phyloP scores from a whole-genome alignment of 2,113 vertebrate species.

The Xenopus laevis region DNA sequence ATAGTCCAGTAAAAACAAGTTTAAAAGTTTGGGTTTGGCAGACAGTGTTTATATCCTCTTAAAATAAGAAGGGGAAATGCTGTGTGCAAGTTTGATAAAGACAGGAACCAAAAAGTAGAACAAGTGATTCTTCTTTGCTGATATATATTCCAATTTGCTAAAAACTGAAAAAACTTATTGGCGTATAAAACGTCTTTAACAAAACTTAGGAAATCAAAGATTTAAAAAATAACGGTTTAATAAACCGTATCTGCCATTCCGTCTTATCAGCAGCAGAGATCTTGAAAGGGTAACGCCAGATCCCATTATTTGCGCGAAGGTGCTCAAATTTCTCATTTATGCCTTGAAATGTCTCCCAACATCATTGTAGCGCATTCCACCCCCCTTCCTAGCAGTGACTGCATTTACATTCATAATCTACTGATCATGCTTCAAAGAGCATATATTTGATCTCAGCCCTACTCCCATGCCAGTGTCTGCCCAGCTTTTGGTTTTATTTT shows the following conservation, averaged over 20 bases:
- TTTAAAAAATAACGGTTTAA: too few relatives aligned
- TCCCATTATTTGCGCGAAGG: slow-evolving; percentile 11
- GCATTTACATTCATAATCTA: slow-evolving; percentile 5
- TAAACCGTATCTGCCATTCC: neutral
- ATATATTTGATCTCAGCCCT: neutral
- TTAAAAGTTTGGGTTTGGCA: too few relatives aligned
- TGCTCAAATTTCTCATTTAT: slow-evolving; percentile 15
- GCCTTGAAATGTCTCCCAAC: neutral
- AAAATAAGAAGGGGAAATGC: too few relatives aligned
- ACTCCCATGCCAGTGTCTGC: neutral
- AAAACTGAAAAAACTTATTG: neutral
- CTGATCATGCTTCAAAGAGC: slow-evolving; percentile 5
- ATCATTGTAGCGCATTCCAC: slow-evolving; percentile 1
- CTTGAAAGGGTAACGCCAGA: slow-evolving; percentile 4
- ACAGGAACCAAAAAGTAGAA: too few relatives aligned
- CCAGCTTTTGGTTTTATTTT: neutral
- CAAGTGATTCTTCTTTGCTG: too few relatives aligned
- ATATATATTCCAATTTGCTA: too few relatives aligned
- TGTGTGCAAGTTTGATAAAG: too few relatives aligned
- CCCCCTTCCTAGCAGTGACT: neutral
- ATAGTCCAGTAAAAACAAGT: too few relatives aligned
- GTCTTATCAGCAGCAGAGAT: neutral
- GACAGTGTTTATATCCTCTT: too few relatives aligned
- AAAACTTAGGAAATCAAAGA: neutral
- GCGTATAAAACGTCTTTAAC: neutral